phyloP scores from a whole-genome alignment of 2,888 invertebrate genomes.

The Hyposoter didymator region DNA sequence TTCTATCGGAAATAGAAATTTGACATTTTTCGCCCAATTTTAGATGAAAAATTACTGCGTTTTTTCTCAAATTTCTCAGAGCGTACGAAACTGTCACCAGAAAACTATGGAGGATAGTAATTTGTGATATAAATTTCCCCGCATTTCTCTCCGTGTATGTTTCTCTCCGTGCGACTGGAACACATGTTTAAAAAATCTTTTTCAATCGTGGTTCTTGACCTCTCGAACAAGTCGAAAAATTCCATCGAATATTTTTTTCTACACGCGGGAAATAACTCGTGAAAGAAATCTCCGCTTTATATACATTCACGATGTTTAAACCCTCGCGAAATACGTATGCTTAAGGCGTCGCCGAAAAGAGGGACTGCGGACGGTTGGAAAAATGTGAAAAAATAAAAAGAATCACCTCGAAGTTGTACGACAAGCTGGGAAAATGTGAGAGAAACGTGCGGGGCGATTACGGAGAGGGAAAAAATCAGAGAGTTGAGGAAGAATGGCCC shows the following conservation, averaged over 20 bases:
- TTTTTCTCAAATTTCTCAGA: too few relatives aligned
- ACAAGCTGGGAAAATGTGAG: slow-evolving; percentile 8
- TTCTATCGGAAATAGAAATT: too few relatives aligned
- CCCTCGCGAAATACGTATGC: neutral
- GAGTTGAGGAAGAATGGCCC: slow-evolving; percentile 38
- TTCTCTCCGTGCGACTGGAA: neutral
- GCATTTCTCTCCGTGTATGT: too few relatives aligned
- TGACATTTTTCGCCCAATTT: too few relatives aligned
- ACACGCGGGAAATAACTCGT: neutral
- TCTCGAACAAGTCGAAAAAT: neutral
- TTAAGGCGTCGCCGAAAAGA: neutral
- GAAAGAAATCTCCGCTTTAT: neutral
- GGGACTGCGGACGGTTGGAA: slow-evolving; percentile 4
- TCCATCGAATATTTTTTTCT: neutral
- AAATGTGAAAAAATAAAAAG: slow-evolving; percentile 30
- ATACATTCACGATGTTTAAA: neutral
- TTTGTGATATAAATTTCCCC: too few relatives aligned
- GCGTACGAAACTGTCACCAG: too few relatives aligned
- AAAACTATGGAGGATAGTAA: too few relatives aligned
- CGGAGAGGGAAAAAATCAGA: neutral
- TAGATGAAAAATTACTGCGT: too few relatives aligned
- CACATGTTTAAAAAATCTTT: neutral
- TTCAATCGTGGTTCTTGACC: neutral
- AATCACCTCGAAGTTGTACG: slow-evolving; percentile 3
- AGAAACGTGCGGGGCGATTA: neutral